A percentile compares a stretch with the other conserved stretches of the same genome.
Evolutionary conservation across 2,113 vertebrate species (phyloP).

Genomic region (human): GRCh38 chr2:186655501-186656000

Average conservation of each 20-base stretch:
- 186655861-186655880: neutral
- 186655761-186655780: neutral
- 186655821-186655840: neutral
- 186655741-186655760: neutral
- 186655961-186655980: neutral
- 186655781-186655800: neutral
- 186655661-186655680: neutral
- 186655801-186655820: neutral
- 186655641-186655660: neutral
- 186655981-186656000: neutral
- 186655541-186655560: neutral
- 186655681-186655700: neutral
- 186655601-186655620: neutral
- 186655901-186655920: neutral
- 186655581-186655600: neutral
- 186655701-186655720: neutral
- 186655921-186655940: neutral
- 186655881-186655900: neutral
- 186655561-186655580: neutral
- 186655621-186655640: neutral
- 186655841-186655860: neutral
- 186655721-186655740: neutral
- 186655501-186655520: neutral
- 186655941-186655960: neutral
- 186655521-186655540: neutral